Evolutionary conservation across 2,797 vertebrate species (phyloP).

Genomic region (Aratinga solstitialis): DNA sequence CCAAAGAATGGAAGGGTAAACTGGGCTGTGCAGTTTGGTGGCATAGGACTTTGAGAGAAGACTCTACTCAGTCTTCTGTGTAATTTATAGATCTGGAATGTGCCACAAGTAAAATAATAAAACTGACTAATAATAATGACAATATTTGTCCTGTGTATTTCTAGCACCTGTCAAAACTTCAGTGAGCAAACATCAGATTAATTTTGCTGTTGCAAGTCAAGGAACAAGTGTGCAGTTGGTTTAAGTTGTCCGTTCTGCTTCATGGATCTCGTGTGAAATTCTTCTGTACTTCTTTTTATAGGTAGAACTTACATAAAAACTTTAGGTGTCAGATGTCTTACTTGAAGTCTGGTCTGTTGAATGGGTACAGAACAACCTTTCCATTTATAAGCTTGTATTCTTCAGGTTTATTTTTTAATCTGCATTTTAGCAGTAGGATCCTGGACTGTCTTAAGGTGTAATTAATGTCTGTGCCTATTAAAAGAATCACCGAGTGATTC

Average conservation of each 20-base stretch:
- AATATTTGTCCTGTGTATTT: background rate
- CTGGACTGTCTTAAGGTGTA: background rate
- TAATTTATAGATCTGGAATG: background rate
- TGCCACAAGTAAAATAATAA: background rate
- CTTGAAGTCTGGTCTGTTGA: background rate
- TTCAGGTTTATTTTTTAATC: background rate
- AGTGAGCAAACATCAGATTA: background rate
- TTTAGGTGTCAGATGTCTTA: background rate
- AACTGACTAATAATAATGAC: background rate
- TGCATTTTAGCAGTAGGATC: background rate
- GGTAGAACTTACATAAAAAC: background rate
- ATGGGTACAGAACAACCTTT: background rate
- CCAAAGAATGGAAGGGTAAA: background rate
- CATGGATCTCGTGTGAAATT: background rate
- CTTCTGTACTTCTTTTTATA: background rate
- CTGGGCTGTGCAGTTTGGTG: background rate
- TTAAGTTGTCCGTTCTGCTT: background rate
- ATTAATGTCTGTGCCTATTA: background rate
- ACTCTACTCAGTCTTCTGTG: background rate
- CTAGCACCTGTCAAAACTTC: background rate
- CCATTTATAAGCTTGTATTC: background rate
- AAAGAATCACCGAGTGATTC: background rate
- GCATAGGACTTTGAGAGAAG: background rate
- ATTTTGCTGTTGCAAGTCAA: background rate
- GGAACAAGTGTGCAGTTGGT: background rate